phyloP scores from a whole-genome alignment of 2,797 vertebrate species.

The Chelmon rostratus region DNA sequence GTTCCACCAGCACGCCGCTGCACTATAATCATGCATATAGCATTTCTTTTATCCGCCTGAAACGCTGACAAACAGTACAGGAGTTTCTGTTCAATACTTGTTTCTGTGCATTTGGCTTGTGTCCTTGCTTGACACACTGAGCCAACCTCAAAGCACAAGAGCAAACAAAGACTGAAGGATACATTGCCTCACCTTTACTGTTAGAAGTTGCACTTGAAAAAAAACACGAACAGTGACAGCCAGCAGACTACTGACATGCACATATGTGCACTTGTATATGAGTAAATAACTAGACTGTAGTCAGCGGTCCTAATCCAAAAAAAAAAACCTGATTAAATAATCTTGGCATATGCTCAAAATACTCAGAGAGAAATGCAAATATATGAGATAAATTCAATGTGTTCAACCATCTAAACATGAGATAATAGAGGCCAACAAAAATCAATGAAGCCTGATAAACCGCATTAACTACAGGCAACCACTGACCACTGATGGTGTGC shows the following conservation, averaged over 20 bases:
- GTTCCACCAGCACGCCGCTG: background rate
- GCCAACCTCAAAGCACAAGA: background rate
- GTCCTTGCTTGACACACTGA: constrained; percentile 12
- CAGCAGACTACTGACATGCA: constrained; percentile 7
- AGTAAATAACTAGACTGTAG: constrained; percentile 5
- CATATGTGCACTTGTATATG: constrained; percentile 3
- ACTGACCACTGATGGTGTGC: background rate
- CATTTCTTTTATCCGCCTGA: background rate
- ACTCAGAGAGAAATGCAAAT: background rate
- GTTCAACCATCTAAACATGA: background rate
- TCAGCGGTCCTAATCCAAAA: background rate
- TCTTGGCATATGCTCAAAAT: no score
- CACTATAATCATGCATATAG: background rate
- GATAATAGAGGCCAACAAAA: background rate
- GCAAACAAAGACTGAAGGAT: background rate
- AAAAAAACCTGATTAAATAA: background rate
- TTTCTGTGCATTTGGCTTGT: no score
- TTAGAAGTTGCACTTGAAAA: background rate
- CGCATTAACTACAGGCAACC: background rate
- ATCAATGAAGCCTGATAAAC: background rate
- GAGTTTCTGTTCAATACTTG: no score
- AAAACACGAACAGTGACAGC: constrained; percentile 8
- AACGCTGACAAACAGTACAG: background rate
- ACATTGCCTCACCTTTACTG: background rate
- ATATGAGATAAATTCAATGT: background rate